Evolutionary conservation across 2,797 vertebrate genomes (phyloP).

Genomic region (Caiman crocodilus): DNA sequence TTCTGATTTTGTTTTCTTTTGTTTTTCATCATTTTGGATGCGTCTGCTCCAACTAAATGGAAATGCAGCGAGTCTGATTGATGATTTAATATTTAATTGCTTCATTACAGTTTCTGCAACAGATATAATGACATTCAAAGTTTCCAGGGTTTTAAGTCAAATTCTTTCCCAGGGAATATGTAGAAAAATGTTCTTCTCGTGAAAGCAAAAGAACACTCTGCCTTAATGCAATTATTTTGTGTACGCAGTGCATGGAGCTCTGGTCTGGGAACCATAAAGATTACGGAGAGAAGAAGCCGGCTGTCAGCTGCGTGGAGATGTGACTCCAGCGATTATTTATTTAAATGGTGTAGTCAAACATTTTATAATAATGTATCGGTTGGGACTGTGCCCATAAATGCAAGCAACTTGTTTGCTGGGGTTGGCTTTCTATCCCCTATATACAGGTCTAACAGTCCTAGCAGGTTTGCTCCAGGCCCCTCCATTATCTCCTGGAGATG

Average conservation of each 20-base stretch:
- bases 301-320: slow-evolving; percentile 21
- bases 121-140: slow-evolving; percentile 18
- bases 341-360: slow-evolving; percentile 49
- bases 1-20: slow-evolving; percentile 6
- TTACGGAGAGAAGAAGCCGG: slow-evolving; percentile 27
- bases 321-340: slow-evolving; percentile 55
- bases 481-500: background rate
- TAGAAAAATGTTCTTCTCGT: slow-evolving; percentile 1
- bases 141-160: slow-evolving; percentile 25
- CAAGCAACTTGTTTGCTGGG: background rate
- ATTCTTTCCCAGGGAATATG: slow-evolving; percentile 15
- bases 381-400: background rate
- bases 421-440: background rate
- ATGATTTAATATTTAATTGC: slow-evolving; percentile 65
- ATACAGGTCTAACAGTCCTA: background rate
- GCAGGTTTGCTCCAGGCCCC: background rate
- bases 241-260: background rate
- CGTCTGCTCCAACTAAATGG: slow-evolving; percentile 34
- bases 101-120: slow-evolving; percentile 36
- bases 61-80: slow-evolving; percentile 25
- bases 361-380: slow-evolving; percentile 7
- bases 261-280: slow-evolving; percentile 60
- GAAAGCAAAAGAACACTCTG: background rate
- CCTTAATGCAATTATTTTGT: slow-evolving; percentile 52
- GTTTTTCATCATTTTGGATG: slow-evolving; percentile 14